phyloP scores from a whole-genome alignment of 2,888 invertebrate species.

The Carcina quercana region DNA sequence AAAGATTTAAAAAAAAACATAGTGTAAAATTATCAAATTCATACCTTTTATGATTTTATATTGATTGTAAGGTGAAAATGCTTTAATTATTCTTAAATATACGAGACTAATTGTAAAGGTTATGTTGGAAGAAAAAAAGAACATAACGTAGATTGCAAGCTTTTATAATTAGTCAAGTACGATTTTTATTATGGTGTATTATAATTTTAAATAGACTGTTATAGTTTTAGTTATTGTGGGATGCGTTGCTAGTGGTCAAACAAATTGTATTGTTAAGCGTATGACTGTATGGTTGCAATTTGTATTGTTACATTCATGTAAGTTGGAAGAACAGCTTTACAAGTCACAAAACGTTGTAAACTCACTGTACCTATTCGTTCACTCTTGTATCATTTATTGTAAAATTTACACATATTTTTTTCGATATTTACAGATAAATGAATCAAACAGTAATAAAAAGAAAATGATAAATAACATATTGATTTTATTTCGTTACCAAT shows the following conservation, averaged over 20 bases:
- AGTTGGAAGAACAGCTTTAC: conserved; percentile 17
- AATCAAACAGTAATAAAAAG: conserved; percentile 52
- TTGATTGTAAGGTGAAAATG: conserved; percentile 71
- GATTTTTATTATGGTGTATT: conserved; percentile 68
- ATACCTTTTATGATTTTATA: conserved; percentile 67
- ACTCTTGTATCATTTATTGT: conserved; percentile 49
- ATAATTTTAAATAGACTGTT: conserved; percentile 74
- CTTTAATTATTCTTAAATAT: conserved; percentile 74
- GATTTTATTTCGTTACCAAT: conserved; percentile 15
- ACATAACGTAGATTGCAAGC: no score
- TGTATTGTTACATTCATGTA: conserved; percentile 16
- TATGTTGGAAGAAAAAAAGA: no score
- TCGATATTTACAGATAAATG: conserved; percentile 44
- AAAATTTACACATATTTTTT: conserved; percentile 62
- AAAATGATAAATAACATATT: conserved; percentile 19
- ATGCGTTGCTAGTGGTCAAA: conserved; percentile 44
- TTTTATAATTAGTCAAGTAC: no score
- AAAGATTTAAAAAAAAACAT: conserved; percentile 45
- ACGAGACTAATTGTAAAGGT: no score
- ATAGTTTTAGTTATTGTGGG: conserved; percentile 65
- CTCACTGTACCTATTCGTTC: conserved; percentile 36
- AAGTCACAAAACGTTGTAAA: conserved; percentile 46
- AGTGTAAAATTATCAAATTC: conserved; percentile 55
- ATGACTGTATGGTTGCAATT: conserved; percentile 13
- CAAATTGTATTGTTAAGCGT: conserved; percentile 32